A percentile compares a stretch with the other conserved stretches of the same genome.
These are phyloP conservation scores for Aplochiton taeniatus DNA, from an alignment of 2,797 vertebrate species.

Conservation along the genomic window DNA sequence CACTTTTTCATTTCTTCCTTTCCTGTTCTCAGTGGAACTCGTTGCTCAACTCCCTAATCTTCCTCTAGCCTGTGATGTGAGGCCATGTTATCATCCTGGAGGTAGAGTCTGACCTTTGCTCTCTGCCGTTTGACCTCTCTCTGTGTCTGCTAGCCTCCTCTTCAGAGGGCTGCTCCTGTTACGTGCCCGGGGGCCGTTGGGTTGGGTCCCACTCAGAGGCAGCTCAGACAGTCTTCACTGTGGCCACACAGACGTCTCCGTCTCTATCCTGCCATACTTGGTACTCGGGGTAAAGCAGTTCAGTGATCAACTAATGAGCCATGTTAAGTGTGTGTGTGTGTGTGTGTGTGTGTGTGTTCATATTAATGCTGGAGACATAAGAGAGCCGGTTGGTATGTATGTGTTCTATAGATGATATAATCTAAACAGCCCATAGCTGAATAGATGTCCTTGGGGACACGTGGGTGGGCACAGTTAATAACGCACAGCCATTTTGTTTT, in stretches of 20 bases:
- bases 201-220: too few relatives aligned
- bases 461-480: conserved; percentile 44
- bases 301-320: background rate
- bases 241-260: too few relatives aligned
- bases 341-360: conserved; percentile 3
- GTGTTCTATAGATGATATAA: conserved; percentile 49
- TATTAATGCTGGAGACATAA: background rate
- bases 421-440: conserved; percentile 28
- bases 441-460: conserved; percentile 45
- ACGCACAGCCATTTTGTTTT: conserved; percentile 33
- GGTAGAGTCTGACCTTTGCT: background rate
- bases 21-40: conserved; percentile 26
- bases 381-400: conserved; percentile 31
- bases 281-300: background rate
- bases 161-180: too few relatives aligned
- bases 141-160: too few relatives aligned
- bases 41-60: conserved; percentile 40
- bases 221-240: too few relatives aligned
- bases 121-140: background rate
- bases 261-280: conserved; percentile 37
- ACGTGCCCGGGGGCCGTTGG: too few relatives aligned
- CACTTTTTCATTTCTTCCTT: conserved; percentile 25
- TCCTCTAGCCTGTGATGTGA: conserved; percentile 19
- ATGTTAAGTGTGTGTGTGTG: background rate
- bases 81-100: too few relatives aligned